Evolutionary conservation across 2,113 vertebrate genomes (phyloP).

Genomic region (Brachyhypopomus gauderio): DNA sequence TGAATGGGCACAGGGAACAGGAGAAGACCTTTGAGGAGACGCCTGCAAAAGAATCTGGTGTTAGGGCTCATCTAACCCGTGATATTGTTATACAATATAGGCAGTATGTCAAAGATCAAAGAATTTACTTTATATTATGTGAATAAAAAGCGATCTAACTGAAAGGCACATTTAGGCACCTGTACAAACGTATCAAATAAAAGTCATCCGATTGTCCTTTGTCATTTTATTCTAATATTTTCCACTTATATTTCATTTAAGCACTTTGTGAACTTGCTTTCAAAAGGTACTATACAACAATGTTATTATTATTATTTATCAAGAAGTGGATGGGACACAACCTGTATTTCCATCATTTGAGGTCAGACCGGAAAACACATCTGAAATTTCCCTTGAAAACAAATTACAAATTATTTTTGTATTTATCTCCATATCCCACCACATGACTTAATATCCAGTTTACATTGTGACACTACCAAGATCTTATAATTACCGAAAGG

Average conservation of each 20-base stretch:
- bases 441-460: no score
- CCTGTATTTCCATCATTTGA: constrained; percentile 18
- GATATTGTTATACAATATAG: not conserved
- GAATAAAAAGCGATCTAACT: not conserved
- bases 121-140: not conserved
- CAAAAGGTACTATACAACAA: no score
- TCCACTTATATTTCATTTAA: no score
- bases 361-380: not conserved
- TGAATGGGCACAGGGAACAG: constrained; percentile 34
- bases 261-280: no score
- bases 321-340: not conserved
- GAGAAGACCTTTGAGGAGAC: constrained; percentile 2
- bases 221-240: no score
- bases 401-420: not conserved
- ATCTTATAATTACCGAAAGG: no score
- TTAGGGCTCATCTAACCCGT: not conserved
- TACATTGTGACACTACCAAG: no score
- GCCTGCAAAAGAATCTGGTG: not conserved
- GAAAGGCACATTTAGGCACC: not conserved
- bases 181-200: not conserved
- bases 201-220: not conserved
- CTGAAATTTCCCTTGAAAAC: constrained; percentile 14
- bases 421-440: no score
- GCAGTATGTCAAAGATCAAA: not conserved
- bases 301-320: no score